Percentiles rank a stretch among this genome's conserved stretches.
These are phyloP conservation scores for Cheilosia scutellata DNA, from an alignment of 2,888 invertebrate species.

Conservation along the genomic window DNA sequence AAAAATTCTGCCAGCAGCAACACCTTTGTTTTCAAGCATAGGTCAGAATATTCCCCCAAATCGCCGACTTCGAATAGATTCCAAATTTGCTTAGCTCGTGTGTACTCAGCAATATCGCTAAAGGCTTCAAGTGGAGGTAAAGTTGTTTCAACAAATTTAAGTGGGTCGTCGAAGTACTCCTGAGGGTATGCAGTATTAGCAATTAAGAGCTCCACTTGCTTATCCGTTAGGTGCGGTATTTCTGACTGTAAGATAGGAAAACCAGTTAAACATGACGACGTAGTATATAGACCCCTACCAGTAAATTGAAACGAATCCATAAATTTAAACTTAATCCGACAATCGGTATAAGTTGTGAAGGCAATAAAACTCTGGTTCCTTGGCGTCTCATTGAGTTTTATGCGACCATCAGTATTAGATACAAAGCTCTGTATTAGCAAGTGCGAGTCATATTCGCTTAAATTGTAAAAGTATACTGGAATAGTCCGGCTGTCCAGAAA, in stretches of 20 bases:
- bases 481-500: background rate
- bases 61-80: no score
- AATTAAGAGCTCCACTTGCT: background rate
- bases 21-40: no score
- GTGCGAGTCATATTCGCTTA: background rate
- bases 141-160: background rate
- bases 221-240: background rate
- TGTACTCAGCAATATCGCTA: no score
- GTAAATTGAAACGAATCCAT: slow-evolving; percentile 7
- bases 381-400: background rate
- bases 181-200: slow-evolving; percentile 5
- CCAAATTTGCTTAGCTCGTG: no score
- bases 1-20: slow-evolving; percentile 34
- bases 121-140: background rate
- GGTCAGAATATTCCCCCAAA: no score
- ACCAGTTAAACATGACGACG: background rate
- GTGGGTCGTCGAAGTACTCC: background rate
- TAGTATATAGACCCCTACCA: background rate
- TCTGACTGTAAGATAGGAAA: background rate
- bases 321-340: background rate
- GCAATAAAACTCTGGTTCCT: slow-evolving; percentile 6
- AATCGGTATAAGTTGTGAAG: background rate
- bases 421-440: background rate
- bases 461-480: slow-evolving; percentile 8
- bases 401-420: background rate